Percentiles rank a stretch among this genome's conserved stretches.
Conservation (phyloP, 2,888 invertebrate species). For the Agrotis ipsilon region DNA sequence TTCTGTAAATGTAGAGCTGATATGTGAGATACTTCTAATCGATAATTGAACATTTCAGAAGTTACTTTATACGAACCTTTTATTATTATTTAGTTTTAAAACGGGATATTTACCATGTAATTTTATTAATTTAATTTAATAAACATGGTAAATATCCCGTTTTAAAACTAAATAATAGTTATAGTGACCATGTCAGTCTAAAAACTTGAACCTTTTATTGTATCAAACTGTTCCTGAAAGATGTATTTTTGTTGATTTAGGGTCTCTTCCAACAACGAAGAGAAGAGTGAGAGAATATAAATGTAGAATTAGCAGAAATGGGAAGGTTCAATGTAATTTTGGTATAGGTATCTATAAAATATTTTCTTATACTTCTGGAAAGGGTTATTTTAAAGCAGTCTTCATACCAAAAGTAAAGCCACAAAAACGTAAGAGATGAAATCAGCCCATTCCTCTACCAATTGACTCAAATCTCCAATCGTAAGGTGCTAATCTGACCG, state of each 20-base stretch:
- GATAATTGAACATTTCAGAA: neutral
- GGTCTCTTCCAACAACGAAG: neutral
- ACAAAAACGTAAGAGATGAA: slow-evolving; percentile 9
- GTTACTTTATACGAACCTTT: neutral
- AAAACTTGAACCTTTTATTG: too few species aligned
- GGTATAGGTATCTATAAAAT: too few species aligned
- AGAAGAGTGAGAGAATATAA: too few species aligned
- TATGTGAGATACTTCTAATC: neutral
- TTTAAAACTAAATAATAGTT: too few species aligned
- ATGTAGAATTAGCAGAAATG: too few species aligned
- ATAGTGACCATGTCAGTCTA: too few species aligned
- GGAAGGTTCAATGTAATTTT: neutral
- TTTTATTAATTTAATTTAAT: too few species aligned
- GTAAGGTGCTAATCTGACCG: slow-evolving; percentile 38
- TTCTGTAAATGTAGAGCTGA: slow-evolving; percentile 4
- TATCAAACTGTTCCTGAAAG: neutral
- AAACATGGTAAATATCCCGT: too few species aligned
- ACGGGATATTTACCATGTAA: too few species aligned
- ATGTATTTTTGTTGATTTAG: neutral
- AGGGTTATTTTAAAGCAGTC: too few species aligned
- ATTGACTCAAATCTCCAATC: slow-evolving; percentile 32
- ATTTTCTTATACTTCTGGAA: neutral
- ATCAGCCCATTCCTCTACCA: slow-evolving; percentile 5
- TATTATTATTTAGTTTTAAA: too few species aligned
- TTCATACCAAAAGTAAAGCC: neutral